Evolutionary conservation across 1,140 invertebrate species (phyloP).

Genomic region (Pseudomyrmex sp.): DNA sequence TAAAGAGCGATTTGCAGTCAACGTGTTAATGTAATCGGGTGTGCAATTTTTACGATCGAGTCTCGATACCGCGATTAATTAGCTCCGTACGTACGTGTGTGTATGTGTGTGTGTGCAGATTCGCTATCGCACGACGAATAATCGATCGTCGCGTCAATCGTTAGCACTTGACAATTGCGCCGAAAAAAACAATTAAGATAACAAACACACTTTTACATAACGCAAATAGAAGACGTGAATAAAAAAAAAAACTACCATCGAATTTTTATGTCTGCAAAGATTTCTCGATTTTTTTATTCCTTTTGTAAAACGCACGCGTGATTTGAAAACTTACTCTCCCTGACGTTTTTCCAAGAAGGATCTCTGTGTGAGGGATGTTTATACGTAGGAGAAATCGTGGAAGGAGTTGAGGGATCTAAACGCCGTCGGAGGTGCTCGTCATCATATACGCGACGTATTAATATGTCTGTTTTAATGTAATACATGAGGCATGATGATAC

Average conservation of each 20-base stretch:
- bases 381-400: not conserved
- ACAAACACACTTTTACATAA: no score
- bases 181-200: no score
- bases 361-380: not conserved
- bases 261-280: not conserved
- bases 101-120: no score
- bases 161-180: no score
- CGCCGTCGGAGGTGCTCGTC: conserved; percentile 1
- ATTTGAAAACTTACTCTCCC: no score
- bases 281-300: not conserved
- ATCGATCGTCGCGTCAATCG: no score
- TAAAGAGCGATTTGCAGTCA: not conserved
- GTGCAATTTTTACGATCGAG: no score
- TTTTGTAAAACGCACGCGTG: not conserved
- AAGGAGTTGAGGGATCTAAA: not conserved
- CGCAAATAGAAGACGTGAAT: no score
- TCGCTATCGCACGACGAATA: no score
- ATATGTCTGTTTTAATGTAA: conserved; percentile 62
- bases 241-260: no score
- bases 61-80: no score
- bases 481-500: conserved; percentile 67
- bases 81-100: no score
- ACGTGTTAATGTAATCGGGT: not conserved
- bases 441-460: conserved; percentile 67
- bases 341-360: not conserved